These are phyloP conservation scores for Taxidea taxus DNA, from an alignment of 2,113 vertebrate species.

Conservation along the genomic window DNA sequence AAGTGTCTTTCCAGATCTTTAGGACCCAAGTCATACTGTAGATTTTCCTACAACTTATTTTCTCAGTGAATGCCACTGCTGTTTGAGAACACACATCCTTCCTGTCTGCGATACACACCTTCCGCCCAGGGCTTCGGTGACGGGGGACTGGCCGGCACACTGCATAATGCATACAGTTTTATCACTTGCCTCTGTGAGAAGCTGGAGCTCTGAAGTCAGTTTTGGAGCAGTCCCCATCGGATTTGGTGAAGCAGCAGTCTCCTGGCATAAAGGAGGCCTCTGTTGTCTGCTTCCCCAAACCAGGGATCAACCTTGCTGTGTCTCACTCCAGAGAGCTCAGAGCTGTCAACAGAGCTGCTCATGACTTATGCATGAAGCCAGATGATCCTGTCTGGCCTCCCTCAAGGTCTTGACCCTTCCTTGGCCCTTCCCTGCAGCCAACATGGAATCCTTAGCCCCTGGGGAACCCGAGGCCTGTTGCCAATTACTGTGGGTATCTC, in stretches of 20 bases:
- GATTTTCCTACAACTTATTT: not conserved
- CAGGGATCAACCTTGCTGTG: not conserved
- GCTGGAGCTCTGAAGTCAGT: not conserved
- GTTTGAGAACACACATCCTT: not conserved
- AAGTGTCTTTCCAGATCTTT: not conserved
- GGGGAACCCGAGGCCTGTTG: slow-evolving; percentile 30
- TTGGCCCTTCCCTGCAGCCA: slow-evolving; percentile 11
- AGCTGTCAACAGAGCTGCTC: not conserved
- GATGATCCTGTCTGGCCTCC: slow-evolving; percentile 49
- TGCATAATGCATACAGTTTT: not conserved
- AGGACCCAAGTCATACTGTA: not conserved
- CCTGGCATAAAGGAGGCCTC: not conserved
- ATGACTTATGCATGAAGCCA: slow-evolving; percentile 52
- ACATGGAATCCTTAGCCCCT: slow-evolving; percentile 4
- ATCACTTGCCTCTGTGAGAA: not conserved
- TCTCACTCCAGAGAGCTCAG: not conserved
- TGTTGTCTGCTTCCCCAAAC: not conserved
- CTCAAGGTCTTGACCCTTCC: slow-evolving; percentile 45
- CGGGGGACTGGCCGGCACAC: rapidly evolving
- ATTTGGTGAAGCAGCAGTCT: not conserved
- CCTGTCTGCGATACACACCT: no score
- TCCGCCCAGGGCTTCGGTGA: not conserved
- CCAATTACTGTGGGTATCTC: slow-evolving; percentile 53
- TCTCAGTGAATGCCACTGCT: not conserved
- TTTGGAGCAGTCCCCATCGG: not conserved